phyloP scores from a whole-genome alignment of 1,140 invertebrate genomes.

The Listronotus oregonensis region DNA sequence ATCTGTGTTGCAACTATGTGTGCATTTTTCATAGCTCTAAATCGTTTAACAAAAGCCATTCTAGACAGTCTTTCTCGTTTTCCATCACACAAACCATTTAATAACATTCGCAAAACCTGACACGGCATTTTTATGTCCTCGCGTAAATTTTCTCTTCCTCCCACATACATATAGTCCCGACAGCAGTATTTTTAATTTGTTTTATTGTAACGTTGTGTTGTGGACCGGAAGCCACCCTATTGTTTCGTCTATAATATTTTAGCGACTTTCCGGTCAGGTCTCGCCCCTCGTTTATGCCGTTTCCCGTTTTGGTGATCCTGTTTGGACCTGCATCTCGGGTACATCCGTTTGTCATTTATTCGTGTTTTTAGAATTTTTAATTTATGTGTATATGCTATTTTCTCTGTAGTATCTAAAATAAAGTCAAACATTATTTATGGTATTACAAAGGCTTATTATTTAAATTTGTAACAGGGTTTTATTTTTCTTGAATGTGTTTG shows the following conservation, averaged over 20 bases:
- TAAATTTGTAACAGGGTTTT: too few species aligned
- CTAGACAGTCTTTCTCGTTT: conserved; percentile 35
- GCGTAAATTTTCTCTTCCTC: conserved; percentile 34
- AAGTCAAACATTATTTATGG: too few species aligned
- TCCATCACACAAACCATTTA: conserved; percentile 41
- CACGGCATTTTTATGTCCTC: conserved; percentile 37
- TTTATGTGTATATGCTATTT: not conserved
- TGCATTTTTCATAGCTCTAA: conserved; percentile 32
- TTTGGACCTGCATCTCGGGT: conserved; percentile 4
- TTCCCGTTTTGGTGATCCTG: conserved; percentile 19
- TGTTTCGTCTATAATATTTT: conserved; percentile 42
- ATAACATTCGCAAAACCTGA: conserved; percentile 42
- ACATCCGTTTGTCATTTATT: conserved; percentile 4
- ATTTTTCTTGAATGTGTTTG: too few species aligned
- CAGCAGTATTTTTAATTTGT: conserved; percentile 42
- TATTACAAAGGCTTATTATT: too few species aligned
- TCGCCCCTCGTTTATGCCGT: conserved; percentile 32
- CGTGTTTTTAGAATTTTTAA: not conserved
- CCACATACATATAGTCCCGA: conserved; percentile 6
- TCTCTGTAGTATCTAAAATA: not conserved
- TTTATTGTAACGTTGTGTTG: conserved; percentile 42
- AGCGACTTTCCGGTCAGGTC: conserved; percentile 37
- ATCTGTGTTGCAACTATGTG: conserved; percentile 14
- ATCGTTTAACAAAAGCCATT: conserved; percentile 34
- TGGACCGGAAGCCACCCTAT: conserved; percentile 38